A percentile compares a stretch with the other conserved stretches of the same genome.
phyloP scores from a whole-genome alignment of 2,113 vertebrate genomes.

The Chauna torquata region DNA sequence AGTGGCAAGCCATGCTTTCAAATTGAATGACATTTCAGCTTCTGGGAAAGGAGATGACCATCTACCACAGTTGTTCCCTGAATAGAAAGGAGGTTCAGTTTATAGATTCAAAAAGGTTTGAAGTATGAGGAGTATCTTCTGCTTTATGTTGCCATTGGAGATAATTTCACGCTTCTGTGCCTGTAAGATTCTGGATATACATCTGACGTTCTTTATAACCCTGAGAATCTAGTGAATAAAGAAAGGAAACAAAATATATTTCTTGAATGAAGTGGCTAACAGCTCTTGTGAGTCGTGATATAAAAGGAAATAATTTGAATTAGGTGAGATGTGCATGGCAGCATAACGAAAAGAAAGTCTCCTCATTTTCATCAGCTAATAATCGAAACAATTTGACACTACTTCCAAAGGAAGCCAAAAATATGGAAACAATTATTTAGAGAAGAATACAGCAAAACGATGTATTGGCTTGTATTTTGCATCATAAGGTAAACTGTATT shows the following conservation, averaged over 20 bases:
- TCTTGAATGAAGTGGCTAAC: conserved; percentile 65
- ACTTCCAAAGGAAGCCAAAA: conserved; percentile 70
- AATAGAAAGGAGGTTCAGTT: neutral
- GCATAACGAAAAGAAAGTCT: conserved; percentile 35
- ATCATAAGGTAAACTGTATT: conserved; percentile 63
- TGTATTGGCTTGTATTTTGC: conserved; percentile 59
- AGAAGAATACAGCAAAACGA: conserved; percentile 61
- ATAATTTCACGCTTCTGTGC: neutral
- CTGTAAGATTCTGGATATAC: conserved; percentile 3
- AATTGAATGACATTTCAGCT: neutral
- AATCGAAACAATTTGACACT: conserved; percentile 75
- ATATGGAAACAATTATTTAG: conserved; percentile 76
- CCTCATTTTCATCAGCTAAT: conserved; percentile 77
- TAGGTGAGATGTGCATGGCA: conserved; percentile 69
- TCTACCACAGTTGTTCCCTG: neutral
- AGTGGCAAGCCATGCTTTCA: neutral
- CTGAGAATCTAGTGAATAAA: neutral
- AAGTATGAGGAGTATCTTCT: neutral
- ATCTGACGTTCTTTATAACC: neutral
- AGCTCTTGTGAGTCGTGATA: conserved; percentile 43
- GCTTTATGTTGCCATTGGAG: neutral
- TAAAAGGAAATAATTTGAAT: conserved; percentile 72
- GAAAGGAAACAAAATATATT: conserved; percentile 17
- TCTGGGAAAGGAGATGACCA: neutral
- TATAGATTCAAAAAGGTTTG: neutral